These are phyloP conservation scores for Phyllotis vaccarum DNA, from an alignment of 2,797 vertebrate species.

Conservation along the genomic window DNA sequence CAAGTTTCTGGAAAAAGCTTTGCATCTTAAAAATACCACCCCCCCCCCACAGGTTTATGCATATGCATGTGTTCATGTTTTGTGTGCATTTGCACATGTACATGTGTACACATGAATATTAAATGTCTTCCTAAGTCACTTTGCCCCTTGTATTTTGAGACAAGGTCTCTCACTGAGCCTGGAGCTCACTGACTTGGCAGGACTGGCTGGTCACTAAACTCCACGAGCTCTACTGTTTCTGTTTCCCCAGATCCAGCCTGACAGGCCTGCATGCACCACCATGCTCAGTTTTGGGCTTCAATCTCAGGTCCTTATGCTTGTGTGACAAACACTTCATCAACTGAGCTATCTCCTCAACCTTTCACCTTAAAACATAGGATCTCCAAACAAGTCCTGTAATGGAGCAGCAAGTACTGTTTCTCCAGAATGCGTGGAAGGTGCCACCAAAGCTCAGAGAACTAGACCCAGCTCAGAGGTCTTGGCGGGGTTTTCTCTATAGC, in stretches of 20 bases:
- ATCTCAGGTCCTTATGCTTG: neutral
- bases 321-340: neutral
- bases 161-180: neutral
- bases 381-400: accelerated
- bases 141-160: neutral
- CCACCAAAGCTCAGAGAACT: accelerated
- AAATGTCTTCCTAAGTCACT: neutral
- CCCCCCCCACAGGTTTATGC: no score
- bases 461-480: accelerated
- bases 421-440: accelerated
- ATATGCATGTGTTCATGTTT: neutral
- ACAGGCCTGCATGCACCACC: no score
- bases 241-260: neutral
- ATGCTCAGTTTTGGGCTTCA: neutral
- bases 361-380: neutral
- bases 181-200: neutral
- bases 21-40: neutral
- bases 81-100: neutral
- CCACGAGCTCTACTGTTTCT: neutral
- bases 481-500: neutral
- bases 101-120: neutral
- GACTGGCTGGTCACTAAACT: neutral
- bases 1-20: neutral
- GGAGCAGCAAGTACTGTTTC: neutral
- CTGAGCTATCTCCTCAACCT: neutral